Evolutionary conservation across 2,888 invertebrate species (phyloP), one percentile per base, ranked within the genome.

Genomic region (Nycteola revayana): DNA sequence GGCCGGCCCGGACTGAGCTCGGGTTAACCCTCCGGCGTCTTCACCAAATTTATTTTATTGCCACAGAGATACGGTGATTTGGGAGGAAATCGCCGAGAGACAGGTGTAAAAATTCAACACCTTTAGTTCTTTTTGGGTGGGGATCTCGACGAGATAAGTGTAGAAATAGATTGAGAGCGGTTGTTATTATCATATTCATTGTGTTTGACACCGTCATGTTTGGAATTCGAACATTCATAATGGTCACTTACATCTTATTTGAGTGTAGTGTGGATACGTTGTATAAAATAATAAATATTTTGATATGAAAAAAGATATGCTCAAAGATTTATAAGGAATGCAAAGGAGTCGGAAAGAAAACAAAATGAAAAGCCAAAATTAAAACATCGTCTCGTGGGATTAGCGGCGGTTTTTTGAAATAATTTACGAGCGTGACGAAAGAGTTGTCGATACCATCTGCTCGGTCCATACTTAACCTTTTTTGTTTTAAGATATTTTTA

Each of bases 341-440:
- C 71, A 41, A 66, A 57, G 60, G 56, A 64, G 59, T 66, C 59
- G 52, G 38, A 53, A 70, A 68, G 64, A 72, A 68, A 72, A 77
- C 74, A 75, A 83, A 74, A 75, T 65, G 68, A 70, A 72, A 72
- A 74, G 63, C 56, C 73, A 76, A 84, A 87, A 87, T 87, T 87
- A 87, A 87, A 85, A 86, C 84, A 83, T 86, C 77, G 77, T 56
- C 65, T 75, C 74, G 72, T 70, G 73, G 75, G 83, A 86, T 87
- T 86, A 84, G 85, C 84, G 75, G 76, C 75, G 84, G 81, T 80
- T 85, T 85, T 80, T 76, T 80, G 75, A 82, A 83, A 85, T 86
- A 84, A 86, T 86, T 87, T 87, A 87, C 77, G 83, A 83, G 81
- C 88, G 85, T 87, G 85, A 86, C 88, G 87, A 78, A 86, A 77